Percentiles rank a stretch among this genome's conserved stretches.
Conservation (phyloP, 2,113 vertebrate genomes). For the Oryzias melastigma region DNA sequence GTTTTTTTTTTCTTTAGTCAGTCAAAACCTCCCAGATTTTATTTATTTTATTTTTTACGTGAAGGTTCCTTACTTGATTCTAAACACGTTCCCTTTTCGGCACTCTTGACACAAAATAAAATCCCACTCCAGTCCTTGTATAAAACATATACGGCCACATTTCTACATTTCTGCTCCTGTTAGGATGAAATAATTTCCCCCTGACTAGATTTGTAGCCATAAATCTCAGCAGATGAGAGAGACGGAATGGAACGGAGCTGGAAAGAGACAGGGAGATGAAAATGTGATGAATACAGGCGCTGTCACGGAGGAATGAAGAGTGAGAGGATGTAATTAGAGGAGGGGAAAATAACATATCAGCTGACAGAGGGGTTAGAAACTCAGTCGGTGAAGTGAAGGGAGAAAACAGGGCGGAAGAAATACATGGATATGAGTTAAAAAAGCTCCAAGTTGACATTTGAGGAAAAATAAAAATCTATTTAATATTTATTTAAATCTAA, state of each 20-base stretch:
- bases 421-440: too few relatives aligned
- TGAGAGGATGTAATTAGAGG: slow-evolving; percentile 29
- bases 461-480: too few relatives aligned
- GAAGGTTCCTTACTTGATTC: too few relatives aligned
- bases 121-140: background rate
- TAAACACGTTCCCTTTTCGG: too few relatives aligned
- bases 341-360: slow-evolving; percentile 17
- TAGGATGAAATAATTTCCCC: slow-evolving; percentile 62
- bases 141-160: slow-evolving; percentile 53
- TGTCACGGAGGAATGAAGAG: slow-evolving; percentile 29
- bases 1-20: too few relatives aligned
- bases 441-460: too few relatives aligned
- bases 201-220: slow-evolving; percentile 53
- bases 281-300: slow-evolving; percentile 33
- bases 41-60: too few relatives aligned
- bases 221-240: slow-evolving; percentile 51
- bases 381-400: background rate
- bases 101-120: too few relatives aligned
- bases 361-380: slow-evolving; percentile 4
- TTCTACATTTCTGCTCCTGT: slow-evolving; percentile 57
- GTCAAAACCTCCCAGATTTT: too few relatives aligned
- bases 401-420: background rate
- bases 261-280: slow-evolving; percentile 2
- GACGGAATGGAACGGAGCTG: background rate
- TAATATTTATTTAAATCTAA: slow-evolving; percentile 6